Conservation (phyloP, 2,797 vertebrate species). For the Apogon hyalosoma region DNA sequence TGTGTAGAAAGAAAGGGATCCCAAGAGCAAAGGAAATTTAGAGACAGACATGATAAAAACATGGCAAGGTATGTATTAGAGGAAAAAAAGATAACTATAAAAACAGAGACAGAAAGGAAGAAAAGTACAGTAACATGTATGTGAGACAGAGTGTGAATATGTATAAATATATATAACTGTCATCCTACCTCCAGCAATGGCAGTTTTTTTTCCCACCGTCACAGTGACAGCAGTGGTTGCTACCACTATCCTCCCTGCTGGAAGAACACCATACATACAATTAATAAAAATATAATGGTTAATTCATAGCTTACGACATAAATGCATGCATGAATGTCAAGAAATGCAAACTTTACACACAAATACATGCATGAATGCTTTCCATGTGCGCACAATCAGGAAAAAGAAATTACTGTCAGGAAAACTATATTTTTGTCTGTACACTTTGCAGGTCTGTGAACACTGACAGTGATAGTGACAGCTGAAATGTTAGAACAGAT, state of each 20-base stretch:
- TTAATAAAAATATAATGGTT: slow-evolving; percentile 14
- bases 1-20: not conserved
- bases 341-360: not conserved
- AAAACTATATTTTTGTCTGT: slow-evolving; percentile 10
- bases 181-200: slow-evolving; percentile 94
- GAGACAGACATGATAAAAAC: not conserved
- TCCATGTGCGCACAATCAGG: slow-evolving; percentile 7
- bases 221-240: slow-evolving; percentile 90
- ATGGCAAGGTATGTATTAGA: not conserved
- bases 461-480: slow-evolving; percentile 15
- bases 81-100: not conserved
- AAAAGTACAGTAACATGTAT: not conserved
- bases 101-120: slow-evolving; percentile 5
- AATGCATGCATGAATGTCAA: slow-evolving; percentile 11
- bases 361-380: slow-evolving; percentile 6
- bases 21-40: not conserved
- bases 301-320: not conserved
- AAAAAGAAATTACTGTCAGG: not conserved
- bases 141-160: slow-evolving; percentile 5
- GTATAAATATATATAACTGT: not conserved
- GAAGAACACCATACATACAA: slow-evolving; percentile 48
- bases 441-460: not conserved
- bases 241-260: slow-evolving; percentile 87
- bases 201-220: slow-evolving; percentile 88
- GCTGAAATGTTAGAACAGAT: slow-evolving; percentile 13